Base-by-base conservation (phyloP, 2,797 vertebrate genomes). In the Tapera naevia region DNA sequence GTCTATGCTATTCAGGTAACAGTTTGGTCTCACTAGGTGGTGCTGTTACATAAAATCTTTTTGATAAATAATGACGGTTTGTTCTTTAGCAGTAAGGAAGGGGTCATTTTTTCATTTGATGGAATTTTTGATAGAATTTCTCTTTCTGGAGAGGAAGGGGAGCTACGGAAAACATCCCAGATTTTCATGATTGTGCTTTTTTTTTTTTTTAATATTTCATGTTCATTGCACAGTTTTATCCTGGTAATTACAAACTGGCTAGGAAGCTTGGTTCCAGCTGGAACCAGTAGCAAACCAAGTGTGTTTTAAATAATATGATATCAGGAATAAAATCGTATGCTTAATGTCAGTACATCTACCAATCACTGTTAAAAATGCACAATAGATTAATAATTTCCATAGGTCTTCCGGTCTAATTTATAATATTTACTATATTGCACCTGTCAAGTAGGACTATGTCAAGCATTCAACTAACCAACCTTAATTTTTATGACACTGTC, bases 311-410 rank as follows among this genome's bases (percentile, higher is more conserved):
- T 30, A 86, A 82, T 6, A 32, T 9, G 18, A 32, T 1, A 0
- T 51, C 7, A 35, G 11, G 4, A 2, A 9, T 71, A 53, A 48
- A 46, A 7, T 0, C 0, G 17, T 37, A 30, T 21, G 3, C 4
- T 75, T 73, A 35, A 45, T 72, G 19, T 37, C 23, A 41, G 16
- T 25, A 67, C 8, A 45, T 8, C 7, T 65, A 13, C 0, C 6
- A 85, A 69, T 46, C 39, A 18, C 5, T 65, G 37, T 53, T 17
- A 88, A 78, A 91, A 88, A 54, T 17, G 10, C 10, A 37, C 28
- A 54, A 12, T 13, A 54, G 48, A 28, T 45, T 37, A 62, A 73
- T 43, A 46, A 80, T 66, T 70, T 93, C 54, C 12, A 22, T 27
- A 64, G 18, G 9, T 43, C 16, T 72, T 64, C 18, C 64, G 4